Evolutionary conservation across 2,797 vertebrate genomes (phyloP).

Genomic region (Betta splendens): DNA sequence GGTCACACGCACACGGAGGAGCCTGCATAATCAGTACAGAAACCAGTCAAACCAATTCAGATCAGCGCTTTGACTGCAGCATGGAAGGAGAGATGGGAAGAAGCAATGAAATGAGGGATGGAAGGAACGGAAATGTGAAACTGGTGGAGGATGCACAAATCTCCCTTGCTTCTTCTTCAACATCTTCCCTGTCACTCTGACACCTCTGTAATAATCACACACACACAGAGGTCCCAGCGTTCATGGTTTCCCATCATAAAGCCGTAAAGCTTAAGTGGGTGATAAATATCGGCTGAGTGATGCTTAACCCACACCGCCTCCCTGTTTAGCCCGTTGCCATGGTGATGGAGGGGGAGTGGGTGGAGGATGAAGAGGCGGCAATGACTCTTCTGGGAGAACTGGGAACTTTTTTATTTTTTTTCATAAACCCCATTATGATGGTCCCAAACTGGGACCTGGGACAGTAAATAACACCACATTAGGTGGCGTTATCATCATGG

Average conservation of each 20-base stretch:
- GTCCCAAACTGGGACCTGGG: too few relatives aligned
- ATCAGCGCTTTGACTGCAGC: neutral
- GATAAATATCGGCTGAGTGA: constrained; percentile 62
- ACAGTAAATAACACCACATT: too few relatives aligned
- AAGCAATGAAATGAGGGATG: neutral
- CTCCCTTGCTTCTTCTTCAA: too few relatives aligned
- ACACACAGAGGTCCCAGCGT: constrained; percentile 3
- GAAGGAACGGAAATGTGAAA: neutral
- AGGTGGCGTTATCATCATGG: too few relatives aligned
- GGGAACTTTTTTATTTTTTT: too few relatives aligned
- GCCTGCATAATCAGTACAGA: neutral
- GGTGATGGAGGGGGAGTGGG: constrained; percentile 24
- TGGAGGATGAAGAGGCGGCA: neutral
- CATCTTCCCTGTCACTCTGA: neutral
- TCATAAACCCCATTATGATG: too few relatives aligned
- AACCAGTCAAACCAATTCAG: neutral
- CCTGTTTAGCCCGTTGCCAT: constrained; percentile 62
- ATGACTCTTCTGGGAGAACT: constrained; percentile 1
- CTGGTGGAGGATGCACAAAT: rapidly evolving
- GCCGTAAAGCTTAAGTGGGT: constrained; percentile 68
- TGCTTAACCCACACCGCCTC: constrained; percentile 55
- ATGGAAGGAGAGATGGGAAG: neutral
- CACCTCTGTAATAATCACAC: neutral
- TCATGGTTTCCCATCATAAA: constrained; percentile 53
- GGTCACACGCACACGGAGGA: constrained; percentile 3